Conservation (phyloP, 2,113 vertebrate species). For the Eolophus roseicapilla region DNA sequence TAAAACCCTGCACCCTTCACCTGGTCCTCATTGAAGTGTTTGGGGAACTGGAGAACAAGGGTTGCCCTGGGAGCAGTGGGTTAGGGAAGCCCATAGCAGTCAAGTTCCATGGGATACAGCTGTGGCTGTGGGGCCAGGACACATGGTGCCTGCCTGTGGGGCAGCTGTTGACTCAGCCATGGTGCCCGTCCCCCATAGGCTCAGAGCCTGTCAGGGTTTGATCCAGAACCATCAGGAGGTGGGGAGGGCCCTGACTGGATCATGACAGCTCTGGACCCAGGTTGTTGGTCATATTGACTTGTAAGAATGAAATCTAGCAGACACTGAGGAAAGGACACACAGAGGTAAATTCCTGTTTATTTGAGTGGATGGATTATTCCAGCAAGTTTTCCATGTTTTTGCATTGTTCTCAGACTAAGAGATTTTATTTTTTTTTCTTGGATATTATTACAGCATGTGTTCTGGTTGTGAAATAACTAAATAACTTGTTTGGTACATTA, state of each 20-base stretch:
- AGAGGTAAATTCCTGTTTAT: background rate
- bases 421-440: background rate
- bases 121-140: fast-evolving
- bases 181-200: fast-evolving
- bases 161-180: background rate
- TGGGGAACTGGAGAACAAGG: background rate
- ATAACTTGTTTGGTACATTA: background rate
- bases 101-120: background rate
- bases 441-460: background rate
- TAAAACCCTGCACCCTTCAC: background rate
- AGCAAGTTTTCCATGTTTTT: background rate
- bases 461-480: background rate
- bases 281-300: fast-evolving
- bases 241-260: fast-evolving
- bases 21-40: background rate
- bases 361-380: background rate
- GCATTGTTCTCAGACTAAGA: background rate
- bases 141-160: background rate
- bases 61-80: fast-evolving
- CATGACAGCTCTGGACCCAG: fast-evolving
- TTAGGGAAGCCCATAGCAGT: background rate
- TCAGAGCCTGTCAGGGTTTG: background rate
- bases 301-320: background rate
- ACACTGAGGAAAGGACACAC: fast-evolving
- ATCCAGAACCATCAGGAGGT: background rate